phyloP scores from a whole-genome alignment of 1,140 invertebrate species.

The Limonius californicus region DNA sequence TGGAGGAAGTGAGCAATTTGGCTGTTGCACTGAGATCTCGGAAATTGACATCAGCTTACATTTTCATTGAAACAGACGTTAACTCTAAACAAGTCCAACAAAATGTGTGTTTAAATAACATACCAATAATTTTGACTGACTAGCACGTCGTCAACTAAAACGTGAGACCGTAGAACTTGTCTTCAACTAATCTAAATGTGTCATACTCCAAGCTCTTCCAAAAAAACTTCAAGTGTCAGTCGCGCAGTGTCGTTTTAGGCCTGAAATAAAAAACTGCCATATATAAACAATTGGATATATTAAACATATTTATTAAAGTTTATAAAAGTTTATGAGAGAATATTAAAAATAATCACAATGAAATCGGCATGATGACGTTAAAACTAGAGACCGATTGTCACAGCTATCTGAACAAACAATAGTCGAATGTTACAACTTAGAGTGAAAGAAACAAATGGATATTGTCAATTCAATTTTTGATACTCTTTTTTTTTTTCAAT shows the following conservation, averaged over 20 bases:
- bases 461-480: conserved; percentile 11
- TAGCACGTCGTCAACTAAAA: conserved; percentile 33
- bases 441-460: not conserved
- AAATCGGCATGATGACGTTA: conserved; percentile 14
- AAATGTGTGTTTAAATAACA: not conserved
- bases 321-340: conserved; percentile 17
- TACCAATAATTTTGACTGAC: conserved; percentile 13
- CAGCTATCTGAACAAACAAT: not conserved
- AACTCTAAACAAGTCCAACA: not conserved
- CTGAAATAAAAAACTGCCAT: conserved; percentile 46
- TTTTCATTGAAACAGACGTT: too few relatives aligned
- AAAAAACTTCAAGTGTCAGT: conserved; percentile 49
- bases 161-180: conserved; percentile 47
- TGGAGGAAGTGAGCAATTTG: too few relatives aligned
- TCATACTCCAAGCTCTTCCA: conserved; percentile 47
- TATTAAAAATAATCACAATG: conserved; percentile 22
- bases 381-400: conserved; percentile 14
- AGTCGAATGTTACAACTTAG: not conserved
- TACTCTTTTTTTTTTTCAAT: conserved; percentile 1
- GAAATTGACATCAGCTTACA: too few relatives aligned
- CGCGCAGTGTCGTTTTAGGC: conserved; percentile 44
- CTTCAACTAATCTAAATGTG: conserved; percentile 47
- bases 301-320: conserved; percentile 23
- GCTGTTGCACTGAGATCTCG: too few relatives aligned
- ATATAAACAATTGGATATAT: conserved; percentile 26